These are phyloP conservation scores for Diadema setosum DNA, from an alignment of 35 echinoderm and acorn worm genomes.

Conservation along the genomic window DNA sequence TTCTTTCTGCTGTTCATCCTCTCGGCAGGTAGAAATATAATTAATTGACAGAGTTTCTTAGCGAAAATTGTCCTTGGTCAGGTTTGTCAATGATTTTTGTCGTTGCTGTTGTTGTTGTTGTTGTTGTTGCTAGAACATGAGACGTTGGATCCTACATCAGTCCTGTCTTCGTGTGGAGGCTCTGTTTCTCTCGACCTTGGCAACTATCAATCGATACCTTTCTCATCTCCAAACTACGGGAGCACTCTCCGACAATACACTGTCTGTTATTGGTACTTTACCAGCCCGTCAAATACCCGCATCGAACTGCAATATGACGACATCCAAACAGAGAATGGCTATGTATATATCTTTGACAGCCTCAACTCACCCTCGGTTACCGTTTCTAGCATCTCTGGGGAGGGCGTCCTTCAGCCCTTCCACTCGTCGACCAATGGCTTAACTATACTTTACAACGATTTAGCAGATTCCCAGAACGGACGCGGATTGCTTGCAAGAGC, in stretches of 20 bases:
- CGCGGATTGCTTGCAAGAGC: not conserved
- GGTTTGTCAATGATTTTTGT: no score
- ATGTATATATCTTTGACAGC: not conserved
- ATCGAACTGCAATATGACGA: not conserved
- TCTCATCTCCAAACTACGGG: not conserved
- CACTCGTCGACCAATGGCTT: not conserved
- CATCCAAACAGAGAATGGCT: not conserved
- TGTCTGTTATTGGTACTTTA: constrained; percentile 9
- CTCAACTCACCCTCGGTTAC: not conserved
- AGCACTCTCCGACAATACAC: not conserved
- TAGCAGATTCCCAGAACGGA: not conserved
- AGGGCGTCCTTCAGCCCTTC: not conserved
- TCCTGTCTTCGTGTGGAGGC: not conserved
- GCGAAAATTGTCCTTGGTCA: no score
- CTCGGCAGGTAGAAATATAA: no score
- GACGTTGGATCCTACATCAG: not conserved
- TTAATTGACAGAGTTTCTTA: no score
- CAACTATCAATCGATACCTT: not conserved
- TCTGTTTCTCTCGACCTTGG: not conserved
- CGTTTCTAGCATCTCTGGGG: not conserved
- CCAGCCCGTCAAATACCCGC: not conserved
- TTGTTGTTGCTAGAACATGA: not conserved
- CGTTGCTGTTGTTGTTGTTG: not conserved
- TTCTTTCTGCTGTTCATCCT: no score
- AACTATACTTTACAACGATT: not conserved